phyloP scores from a whole-genome alignment of 2,113 vertebrate species.

The Thunnus maccoyii region DNA sequence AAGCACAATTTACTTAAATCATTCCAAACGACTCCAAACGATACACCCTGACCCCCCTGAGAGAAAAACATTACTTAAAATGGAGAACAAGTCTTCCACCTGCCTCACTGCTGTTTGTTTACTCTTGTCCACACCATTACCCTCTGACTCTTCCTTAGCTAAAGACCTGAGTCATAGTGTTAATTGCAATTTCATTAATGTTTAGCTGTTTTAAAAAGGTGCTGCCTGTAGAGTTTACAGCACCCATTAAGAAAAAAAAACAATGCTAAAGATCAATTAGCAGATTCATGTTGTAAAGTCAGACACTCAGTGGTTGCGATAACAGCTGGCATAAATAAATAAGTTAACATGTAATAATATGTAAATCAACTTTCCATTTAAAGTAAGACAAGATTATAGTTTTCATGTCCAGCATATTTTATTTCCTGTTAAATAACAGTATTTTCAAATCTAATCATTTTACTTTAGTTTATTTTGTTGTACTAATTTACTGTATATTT shows the following conservation, averaged over 20 bases:
- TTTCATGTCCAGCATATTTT: too few species aligned
- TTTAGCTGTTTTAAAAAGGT: slow-evolving; percentile 17
- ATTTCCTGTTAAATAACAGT: too few species aligned
- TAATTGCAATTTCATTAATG: slow-evolving; percentile 48
- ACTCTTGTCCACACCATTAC: slow-evolving; percentile 46
- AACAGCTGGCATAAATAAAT: background rate
- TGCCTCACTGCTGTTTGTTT: slow-evolving; percentile 45
- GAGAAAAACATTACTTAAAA: background rate
- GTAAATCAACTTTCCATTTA: too few species aligned
- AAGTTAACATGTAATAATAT: too few species aligned
- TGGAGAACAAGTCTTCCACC: background rate
- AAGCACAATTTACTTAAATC: slow-evolving; percentile 21
- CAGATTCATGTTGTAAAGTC: background rate
- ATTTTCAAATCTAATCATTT: too few species aligned
- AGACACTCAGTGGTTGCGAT: background rate
- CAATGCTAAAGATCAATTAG: background rate
- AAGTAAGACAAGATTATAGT: too few species aligned
- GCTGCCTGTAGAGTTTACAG: slow-evolving; percentile 2
- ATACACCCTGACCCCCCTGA: background rate
- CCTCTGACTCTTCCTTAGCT: slow-evolving; percentile 19
- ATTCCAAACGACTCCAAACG: background rate
- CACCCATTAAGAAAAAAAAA: background rate
- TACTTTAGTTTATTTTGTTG: background rate
- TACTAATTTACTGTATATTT: background rate
- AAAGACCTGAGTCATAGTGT: slow-evolving; percentile 11